Evolutionary conservation across 2,888 invertebrate species (phyloP).

Genomic region (Meteorus cinctellus): DNA sequence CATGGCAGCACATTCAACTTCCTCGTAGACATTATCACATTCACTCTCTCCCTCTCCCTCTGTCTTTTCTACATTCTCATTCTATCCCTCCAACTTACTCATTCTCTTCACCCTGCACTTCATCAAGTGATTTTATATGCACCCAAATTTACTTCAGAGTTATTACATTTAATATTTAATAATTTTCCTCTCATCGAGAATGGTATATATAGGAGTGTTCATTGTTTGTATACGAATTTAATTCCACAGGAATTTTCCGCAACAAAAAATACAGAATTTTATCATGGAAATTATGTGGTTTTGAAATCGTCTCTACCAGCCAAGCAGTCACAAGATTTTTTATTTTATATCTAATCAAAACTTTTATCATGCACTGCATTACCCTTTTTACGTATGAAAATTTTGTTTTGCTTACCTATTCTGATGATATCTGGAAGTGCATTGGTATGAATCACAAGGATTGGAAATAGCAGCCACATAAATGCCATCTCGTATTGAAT

Average conservation of each 20-base stretch:
- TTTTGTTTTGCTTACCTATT: conserved; percentile 73
- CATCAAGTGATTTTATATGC: conserved; percentile 14
- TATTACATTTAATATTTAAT: conserved; percentile 4
- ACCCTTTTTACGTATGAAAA: no score
- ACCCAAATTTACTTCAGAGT: conserved; percentile 21
- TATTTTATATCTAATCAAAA: no score
- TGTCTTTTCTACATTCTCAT: conserved; percentile 21
- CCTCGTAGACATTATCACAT: conserved; percentile 22
- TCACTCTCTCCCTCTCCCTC: conserved; percentile 25
- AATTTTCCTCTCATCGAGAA: no score
- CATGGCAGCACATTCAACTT: conserved; percentile 37
- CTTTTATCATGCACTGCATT: no score
- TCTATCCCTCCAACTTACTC: conserved; percentile 12
- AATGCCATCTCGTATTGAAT: conserved; percentile 68
- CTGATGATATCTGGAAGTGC: conserved; percentile 75
- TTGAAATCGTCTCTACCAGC: no score
- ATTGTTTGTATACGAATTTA: not conserved
- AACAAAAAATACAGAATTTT: no score
- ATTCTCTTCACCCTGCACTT: conserved; percentile 29
- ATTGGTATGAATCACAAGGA: conserved; percentile 62
- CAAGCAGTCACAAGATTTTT: no score
- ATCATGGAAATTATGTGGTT: no score
- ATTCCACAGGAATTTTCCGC: not conserved
- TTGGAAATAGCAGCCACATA: conserved; percentile 66
- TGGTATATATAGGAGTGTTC: no score